A percentile compares a stretch with the other conserved stretches of the same genome.
Evolutionary conservation across 2,797 vertebrate genomes (phyloP).

Genomic region (Phrynocephalus vlangalii): DNA sequence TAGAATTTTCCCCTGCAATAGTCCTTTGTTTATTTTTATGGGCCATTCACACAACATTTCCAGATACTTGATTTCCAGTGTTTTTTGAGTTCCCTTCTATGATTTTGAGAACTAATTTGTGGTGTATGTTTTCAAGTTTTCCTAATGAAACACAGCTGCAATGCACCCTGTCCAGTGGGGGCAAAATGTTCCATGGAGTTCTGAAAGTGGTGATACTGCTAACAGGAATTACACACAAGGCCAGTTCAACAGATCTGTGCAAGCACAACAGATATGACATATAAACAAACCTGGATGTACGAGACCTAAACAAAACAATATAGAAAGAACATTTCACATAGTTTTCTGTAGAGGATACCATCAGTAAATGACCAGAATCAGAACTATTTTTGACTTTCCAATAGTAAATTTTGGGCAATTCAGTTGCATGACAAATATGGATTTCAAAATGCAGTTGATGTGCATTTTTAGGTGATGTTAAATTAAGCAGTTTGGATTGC

Average conservation of each 20-base stretch:
- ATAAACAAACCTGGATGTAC: not conserved
- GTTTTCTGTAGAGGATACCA: not conserved
- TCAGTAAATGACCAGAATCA: not conserved
- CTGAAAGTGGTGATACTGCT: not conserved
- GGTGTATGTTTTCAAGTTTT: no score
- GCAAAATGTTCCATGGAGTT: not conserved
- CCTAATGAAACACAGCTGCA: not conserved
- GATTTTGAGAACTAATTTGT: not conserved
- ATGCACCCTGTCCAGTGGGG: not conserved
- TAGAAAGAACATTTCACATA: not conserved
- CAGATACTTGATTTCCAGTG: not conserved
- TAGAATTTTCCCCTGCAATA: not conserved
- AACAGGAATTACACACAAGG: not conserved
- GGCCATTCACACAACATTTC: not conserved
- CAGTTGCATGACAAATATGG: not conserved
- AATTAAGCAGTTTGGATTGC: not conserved
- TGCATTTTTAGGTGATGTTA: not conserved
- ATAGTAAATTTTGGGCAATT: not conserved
- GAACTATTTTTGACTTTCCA: not conserved
- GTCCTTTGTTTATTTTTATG: not conserved
- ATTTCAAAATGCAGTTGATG: not conserved
- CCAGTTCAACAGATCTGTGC: no score
- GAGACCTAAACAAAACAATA: not conserved
- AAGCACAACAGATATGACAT: not conserved
- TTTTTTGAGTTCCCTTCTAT: not conserved